Evolutionary conservation across 2,113 vertebrate species (phyloP).

Genomic region (Lethenteron reissneri): DNA sequence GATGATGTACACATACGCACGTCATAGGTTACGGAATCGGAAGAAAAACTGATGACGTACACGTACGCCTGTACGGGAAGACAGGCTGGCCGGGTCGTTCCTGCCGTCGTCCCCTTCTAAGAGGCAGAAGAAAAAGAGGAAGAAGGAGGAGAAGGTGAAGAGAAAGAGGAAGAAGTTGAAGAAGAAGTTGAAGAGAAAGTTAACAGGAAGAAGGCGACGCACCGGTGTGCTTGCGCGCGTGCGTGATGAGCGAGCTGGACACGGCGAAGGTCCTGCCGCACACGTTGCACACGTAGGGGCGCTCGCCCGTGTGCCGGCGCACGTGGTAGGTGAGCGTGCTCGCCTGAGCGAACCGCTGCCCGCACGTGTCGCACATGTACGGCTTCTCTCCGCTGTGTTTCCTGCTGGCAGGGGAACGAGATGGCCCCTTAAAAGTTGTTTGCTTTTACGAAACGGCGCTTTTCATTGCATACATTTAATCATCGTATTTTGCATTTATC

Average conservation of each 20-base stretch:
- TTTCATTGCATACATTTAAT: neutral
- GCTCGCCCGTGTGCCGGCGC: constrained; percentile 81
- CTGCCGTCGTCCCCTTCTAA: too few species aligned
- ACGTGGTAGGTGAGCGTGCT: constrained; percentile 91
- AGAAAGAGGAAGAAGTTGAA: neutral
- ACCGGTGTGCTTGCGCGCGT: constrained; percentile 85
- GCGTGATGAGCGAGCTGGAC: constrained; percentile 87
- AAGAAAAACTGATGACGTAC: too few species aligned
- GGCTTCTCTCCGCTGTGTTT: constrained; percentile 96
- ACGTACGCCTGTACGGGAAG: too few species aligned
- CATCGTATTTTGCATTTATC: too few species aligned
- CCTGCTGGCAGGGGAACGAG: constrained; percentile 19
- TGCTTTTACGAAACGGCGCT: neutral
- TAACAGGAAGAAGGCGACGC: constrained; percentile 9
- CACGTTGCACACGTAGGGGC: constrained; percentile 81
- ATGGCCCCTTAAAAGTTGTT: neutral
- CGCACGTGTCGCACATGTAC: constrained; percentile 74
- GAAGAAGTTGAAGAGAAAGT: neutral
- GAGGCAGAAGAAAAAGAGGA: neutral
- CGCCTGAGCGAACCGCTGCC: constrained; percentile 81
- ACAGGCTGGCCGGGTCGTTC: too few species aligned
- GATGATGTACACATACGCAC: too few species aligned
- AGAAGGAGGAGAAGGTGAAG: neutral
- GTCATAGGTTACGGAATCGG: too few species aligned
- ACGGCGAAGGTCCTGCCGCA: constrained; percentile 91